Conservation (phyloP, 2,113 vertebrate species). For the Saguinus midas region DNA sequence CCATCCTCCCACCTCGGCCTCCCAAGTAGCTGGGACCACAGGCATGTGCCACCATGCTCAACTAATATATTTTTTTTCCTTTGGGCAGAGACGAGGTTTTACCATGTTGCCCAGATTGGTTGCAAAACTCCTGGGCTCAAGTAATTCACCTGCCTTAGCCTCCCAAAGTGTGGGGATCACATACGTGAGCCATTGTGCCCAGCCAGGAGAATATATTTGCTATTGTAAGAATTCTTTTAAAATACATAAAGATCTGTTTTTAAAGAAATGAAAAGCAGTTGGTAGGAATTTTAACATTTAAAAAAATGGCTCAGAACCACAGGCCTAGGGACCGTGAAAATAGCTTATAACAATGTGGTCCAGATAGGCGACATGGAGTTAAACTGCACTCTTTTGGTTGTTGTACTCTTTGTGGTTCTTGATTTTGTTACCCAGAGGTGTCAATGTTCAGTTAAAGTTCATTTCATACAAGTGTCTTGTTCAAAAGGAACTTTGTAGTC, state of each 20-base stretch:
- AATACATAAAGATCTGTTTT: background rate
- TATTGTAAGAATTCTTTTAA: background rate
- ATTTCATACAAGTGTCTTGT: conserved; percentile 11
- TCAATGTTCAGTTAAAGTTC: background rate
- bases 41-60: too few species aligned
- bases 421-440: background rate
- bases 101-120: too few species aligned
- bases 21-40: too few species aligned
- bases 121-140: too few species aligned
- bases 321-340: background rate
- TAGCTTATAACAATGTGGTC: background rate
- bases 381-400: background rate
- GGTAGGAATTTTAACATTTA: background rate
- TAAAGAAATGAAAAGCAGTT: background rate
- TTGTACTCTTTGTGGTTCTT: background rate
- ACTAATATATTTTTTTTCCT: too few species aligned
- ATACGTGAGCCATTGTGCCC: too few species aligned
- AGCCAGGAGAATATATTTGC: background rate
- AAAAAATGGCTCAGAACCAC: background rate
- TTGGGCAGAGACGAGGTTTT: too few species aligned
- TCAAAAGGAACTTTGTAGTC: background rate
- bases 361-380: background rate
- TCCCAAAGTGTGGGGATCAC: too few species aligned
- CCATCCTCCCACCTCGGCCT: too few species aligned
- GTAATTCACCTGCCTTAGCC: too few species aligned